These are phyloP conservation scores for Pseudochirops corinnae DNA, from an alignment of 2,797 vertebrate species.

Conservation along the genomic window DNA sequence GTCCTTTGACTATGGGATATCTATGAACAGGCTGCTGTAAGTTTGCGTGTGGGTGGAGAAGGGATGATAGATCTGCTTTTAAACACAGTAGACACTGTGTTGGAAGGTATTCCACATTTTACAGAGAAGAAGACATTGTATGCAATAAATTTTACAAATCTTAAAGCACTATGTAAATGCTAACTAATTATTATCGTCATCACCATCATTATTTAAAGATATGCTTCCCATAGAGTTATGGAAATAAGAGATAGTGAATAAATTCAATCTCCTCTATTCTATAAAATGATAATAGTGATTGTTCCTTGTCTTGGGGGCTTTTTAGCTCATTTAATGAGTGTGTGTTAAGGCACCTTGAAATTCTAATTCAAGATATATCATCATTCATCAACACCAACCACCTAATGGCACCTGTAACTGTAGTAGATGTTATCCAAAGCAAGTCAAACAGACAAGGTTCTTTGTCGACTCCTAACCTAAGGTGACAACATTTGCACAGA, in stretches of 20 bases:
- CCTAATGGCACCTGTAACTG: too few species aligned
- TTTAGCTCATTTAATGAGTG: rapidly evolving
- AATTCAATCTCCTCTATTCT: not conserved
- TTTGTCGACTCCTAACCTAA: not conserved
- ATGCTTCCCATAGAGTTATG: not conserved
- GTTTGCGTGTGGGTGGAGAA: not conserved
- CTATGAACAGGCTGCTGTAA: not conserved
- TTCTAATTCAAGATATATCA: not conserved
- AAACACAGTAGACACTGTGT: rapidly evolving
- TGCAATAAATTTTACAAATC: not conserved
- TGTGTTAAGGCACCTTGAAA: not conserved
- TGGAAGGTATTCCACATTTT: not conserved
- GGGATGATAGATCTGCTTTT: not conserved
- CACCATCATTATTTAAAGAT: not conserved
- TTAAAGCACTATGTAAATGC: not conserved
- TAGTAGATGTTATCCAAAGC: not conserved
- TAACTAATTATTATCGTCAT: not conserved
- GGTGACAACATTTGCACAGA: not conserved
- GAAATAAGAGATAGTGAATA: too few species aligned
- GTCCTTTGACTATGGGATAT: not conserved
- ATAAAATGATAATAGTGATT: not conserved
- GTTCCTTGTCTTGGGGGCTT: not conserved
- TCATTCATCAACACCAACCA: not conserved
- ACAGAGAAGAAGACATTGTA: not conserved
- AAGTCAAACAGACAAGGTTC: not conserved